Base-by-base conservation (phyloP, 2,888 invertebrate species). In the Zygothrica quintamaculata region DNA sequence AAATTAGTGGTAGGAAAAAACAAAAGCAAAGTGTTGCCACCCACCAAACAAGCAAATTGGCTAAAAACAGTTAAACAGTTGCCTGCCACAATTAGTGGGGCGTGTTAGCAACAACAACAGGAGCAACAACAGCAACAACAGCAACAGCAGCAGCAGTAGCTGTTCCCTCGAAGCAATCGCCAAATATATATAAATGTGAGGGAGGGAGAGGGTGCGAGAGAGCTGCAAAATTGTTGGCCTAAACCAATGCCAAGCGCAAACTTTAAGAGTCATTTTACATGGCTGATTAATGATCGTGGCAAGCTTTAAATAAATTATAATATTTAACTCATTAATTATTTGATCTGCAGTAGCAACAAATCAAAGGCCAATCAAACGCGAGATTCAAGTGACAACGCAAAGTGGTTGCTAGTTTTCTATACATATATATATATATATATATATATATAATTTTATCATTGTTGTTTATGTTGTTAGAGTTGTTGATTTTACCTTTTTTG, bases 281-380 rank as follows among this genome's bases (percentile, higher is more conserved):
- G 62, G 39, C 77, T 88, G 86, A 87, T 89, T 87, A 87, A 87
- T 88, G 89, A 85, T 56, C 68, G 81, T 65, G 78, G 68, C 65
- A 44, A 48, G 65, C 60, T 79, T 72, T 61, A 73, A 60, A 86
- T 87, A 84, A 84, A 84, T 88, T 84, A 84, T 82, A 82, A 73
- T 86, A 71, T 78, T 67, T 67, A 68, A 72, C 74, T 87, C 84
- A 88, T 82, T 88, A 88, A 77, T 87, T 77, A 78, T 77, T 81
- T 77, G 66, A 44, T 66, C 52, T 62, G 77, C 72, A 77, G 72
- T 72, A 72, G 72, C 82, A 62, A 64, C 77, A 67, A 76, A 72
- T 80, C 80, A 75, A 71, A 84, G 76, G 62, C 70, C 70, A 77
- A 87, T 87, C 84, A 86, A 82, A 86, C 68, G 77, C 64, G 79